A percentile compares a stretch with the other conserved stretches of the same genome.
Evolutionary conservation across 2,888 invertebrate species (phyloP).

Genomic region (Archaeoteleia sp.): DNA sequence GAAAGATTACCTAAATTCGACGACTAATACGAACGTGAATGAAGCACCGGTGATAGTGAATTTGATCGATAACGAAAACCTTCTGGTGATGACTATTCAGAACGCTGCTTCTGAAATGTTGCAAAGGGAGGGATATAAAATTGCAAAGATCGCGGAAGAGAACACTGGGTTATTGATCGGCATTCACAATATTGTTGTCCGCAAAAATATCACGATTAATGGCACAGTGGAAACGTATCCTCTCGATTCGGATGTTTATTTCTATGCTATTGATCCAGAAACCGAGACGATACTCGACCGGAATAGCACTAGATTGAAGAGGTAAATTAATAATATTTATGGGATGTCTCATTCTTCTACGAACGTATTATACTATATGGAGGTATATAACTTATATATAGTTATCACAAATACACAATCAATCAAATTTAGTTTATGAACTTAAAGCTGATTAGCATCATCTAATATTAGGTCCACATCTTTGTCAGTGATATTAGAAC

Average conservation of each 20-base stretch:
- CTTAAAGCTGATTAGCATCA: too few species aligned
- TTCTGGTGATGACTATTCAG: slow-evolving; percentile 86
- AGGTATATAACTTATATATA: too few species aligned
- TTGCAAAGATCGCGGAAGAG: slow-evolving; percentile 81
- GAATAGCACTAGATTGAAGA: slow-evolving; percentile 83
- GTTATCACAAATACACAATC: too few species aligned
- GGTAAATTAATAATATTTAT: slow-evolving; percentile 76
- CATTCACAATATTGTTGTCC: slow-evolving; percentile 88
- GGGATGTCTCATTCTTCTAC: too few species aligned
- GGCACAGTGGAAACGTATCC: slow-evolving; percentile 82
- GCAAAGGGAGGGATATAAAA: slow-evolving; percentile 76
- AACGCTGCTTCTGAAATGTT: slow-evolving; percentile 85
- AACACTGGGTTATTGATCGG: slow-evolving; percentile 86
- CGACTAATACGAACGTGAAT: slow-evolving; percentile 79
- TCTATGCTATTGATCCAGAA: slow-evolving; percentile 88
- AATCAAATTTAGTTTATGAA: too few species aligned
- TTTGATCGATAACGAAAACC: slow-evolving; percentile 84
- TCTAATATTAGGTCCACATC: too few species aligned
- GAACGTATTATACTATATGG: too few species aligned
- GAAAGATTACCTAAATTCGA: slow-evolving; percentile 83
- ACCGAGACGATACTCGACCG: slow-evolving; percentile 84
- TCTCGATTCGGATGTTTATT: slow-evolving; percentile 89
- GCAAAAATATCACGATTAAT: slow-evolving; percentile 84
- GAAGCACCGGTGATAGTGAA: slow-evolving; percentile 84
- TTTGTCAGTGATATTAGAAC: too few species aligned